Conservation (phyloP, 2,888 invertebrate genomes). For the Tuberolachnus salignus region DNA sequence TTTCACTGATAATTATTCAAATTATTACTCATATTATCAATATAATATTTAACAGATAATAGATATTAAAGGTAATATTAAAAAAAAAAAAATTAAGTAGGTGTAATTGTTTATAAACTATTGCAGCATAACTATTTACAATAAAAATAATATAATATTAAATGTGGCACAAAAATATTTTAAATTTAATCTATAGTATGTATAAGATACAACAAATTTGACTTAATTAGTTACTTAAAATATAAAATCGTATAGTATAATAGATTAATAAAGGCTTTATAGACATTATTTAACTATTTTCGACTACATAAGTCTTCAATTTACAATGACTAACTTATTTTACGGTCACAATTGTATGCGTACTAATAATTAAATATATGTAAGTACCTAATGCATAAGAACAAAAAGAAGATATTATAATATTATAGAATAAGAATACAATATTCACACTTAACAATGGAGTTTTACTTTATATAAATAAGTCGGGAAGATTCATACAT, state of each 20-base stretch:
- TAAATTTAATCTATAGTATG: constrained; percentile 12
- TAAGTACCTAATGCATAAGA: constrained; percentile 35
- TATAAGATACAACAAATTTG: not conserved
- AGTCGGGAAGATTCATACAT: constrained; percentile 2
- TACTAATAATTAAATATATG: constrained; percentile 23
- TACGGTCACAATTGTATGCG: constrained; percentile 2
- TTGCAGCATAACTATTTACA: constrained; percentile 47
- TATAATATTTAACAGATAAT: not conserved
- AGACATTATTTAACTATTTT: constrained; percentile 16
- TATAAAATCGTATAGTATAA: constrained; percentile 16
- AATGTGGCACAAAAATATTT: constrained; percentile 51
- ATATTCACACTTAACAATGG: constrained; percentile 1
- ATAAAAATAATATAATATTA: constrained; percentile 26
- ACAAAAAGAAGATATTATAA: not conserved
- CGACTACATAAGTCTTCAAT: constrained; percentile 23
- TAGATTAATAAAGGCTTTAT: constrained; percentile 16
- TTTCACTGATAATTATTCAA: constrained; percentile 11
- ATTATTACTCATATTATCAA: not conserved
- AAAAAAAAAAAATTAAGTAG: constrained; percentile 1
- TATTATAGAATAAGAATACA: constrained; percentile 20
- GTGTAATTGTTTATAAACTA: constrained; percentile 21
- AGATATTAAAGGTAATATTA: not conserved
- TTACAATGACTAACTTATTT: constrained; percentile 36
- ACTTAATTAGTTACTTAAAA: constrained; percentile 30
- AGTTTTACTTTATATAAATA: not conserved